Evolutionary conservation across 2,888 invertebrate genomes (phyloP).

Genomic region (Calliphora vomitoria): DNA sequence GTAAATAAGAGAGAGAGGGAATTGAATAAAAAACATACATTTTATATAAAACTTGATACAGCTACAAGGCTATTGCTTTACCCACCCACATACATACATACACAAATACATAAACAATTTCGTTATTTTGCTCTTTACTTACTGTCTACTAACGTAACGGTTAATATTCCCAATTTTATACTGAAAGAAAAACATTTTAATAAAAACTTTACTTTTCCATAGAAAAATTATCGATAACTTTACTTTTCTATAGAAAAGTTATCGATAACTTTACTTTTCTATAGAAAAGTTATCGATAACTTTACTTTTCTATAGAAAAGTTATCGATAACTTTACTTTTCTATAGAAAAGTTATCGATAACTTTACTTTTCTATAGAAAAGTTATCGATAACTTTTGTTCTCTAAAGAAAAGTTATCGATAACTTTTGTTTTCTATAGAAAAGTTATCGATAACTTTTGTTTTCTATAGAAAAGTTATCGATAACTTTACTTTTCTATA

Average conservation of each 20-base stretch:
- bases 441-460: neutral
- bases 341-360: neutral
- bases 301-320: neutral
- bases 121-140: slow-evolving; percentile 3
- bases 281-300: slow-evolving; percentile 18
- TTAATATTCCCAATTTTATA: slow-evolving; percentile 35
- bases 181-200: neutral
- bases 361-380: neutral
- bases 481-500: neutral
- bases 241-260: too few relatives aligned
- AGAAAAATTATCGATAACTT: too few relatives aligned
- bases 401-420: neutral
- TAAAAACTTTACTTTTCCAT: too few relatives aligned
- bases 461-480: neutral
- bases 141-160: slow-evolving; percentile 14
- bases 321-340: neutral
- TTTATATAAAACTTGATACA: slow-evolving; percentile 34
- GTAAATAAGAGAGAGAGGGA: neutral
- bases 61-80: slow-evolving; percentile 56
- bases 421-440: neutral
- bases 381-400: neutral
- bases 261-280: too few relatives aligned
- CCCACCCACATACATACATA: neutral
- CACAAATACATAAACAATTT: too few relatives aligned
- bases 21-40: neutral